Base-by-base conservation (phyloP, 1,140 invertebrate genomes). In the Sitophilus oryzae region DNA sequence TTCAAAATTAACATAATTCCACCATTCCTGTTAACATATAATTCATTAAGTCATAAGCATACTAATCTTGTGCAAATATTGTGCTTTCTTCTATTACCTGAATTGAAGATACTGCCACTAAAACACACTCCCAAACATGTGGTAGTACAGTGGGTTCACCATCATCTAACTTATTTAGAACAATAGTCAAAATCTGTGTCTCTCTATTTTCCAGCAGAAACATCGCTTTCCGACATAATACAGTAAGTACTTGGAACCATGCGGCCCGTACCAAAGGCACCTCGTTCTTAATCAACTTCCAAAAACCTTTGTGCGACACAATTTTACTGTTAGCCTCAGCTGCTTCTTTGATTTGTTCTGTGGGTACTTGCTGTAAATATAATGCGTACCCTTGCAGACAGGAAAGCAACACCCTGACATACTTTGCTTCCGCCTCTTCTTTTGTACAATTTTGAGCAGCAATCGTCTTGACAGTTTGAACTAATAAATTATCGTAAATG, bases 351-450 rank as follows among this genome's bases (percentile, higher is more conserved):
- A 82, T 72, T 62, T 80, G 72, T 10, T 75, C 66, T 15, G 54
- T 16, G 11, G 76, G 65, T 38, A 83, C 66, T 61, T 76, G 74
- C 36, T 78, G 74, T 20, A 85, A 63, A 61, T 84, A 82, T 37
- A 81, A 77, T 1, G 76, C 75, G 49, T 88, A 79, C 2, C 79
- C 82, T 63, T 83, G 79, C 5, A 91, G 71, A 63, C 80, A 85
- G 16, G 81, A 78, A 20, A 81, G 74, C 35, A 89, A 59, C 15
- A 89, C 70, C 58, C 85, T 76, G 56, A 83, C 76, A 69, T 86
- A 86, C 68, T 84, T 89, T 10, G 78, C 75, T 66, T 88, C 82
- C 63, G 83, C 79, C 66, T 90, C 88, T 66, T 91, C 88, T 8
- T 73, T 59, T 9, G 78, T 74, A 14, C 77, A 35, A 22, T 56